Evolutionary conservation across 1,140 invertebrate genomes (phyloP).

Genomic region (Ditylenchus dipsaci): DNA sequence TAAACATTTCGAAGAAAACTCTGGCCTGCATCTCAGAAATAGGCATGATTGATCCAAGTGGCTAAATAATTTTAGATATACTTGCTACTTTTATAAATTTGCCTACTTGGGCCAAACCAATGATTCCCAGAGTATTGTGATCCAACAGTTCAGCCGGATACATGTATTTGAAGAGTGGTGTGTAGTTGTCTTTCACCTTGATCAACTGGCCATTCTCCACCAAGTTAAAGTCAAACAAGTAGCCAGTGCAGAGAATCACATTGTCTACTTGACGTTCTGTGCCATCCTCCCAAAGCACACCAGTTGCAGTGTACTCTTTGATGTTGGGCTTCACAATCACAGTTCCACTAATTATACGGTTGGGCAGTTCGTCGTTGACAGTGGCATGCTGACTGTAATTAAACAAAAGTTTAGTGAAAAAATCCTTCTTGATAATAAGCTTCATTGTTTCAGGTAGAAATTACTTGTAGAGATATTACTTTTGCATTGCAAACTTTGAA

Average conservation of each 20-base stretch:
- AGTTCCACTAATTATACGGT: constrained; percentile 61
- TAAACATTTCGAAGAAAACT: constrained; percentile 32
- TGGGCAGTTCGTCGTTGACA: constrained; percentile 64
- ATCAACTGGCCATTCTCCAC: constrained; percentile 33
- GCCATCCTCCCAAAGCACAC: constrained; percentile 60
- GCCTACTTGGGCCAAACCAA: constrained; percentile 61
- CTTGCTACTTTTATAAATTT: constrained; percentile 56
- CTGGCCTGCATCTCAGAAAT: too few relatives aligned
- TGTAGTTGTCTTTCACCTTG: constrained; percentile 53
- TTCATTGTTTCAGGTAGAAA: constrained; percentile 59
- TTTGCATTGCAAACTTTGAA: constrained; percentile 33
- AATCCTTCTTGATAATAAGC: constrained; percentile 43
- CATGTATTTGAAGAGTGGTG: constrained; percentile 60
- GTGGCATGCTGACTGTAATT: constrained; percentile 60
- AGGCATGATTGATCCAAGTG: too few relatives aligned
- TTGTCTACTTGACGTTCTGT: constrained; percentile 36
- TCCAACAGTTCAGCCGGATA: constrained; percentile 58
- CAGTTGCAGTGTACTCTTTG: constrained; percentile 55
- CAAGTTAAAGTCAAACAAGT: constrained; percentile 56
- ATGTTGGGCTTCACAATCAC: constrained; percentile 59
- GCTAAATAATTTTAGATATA: constrained; percentile 63
- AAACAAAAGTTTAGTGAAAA: too few relatives aligned
- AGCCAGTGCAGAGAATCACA: constrained; percentile 54
- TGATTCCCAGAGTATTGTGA: constrained; percentile 61
- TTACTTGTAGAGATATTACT: background rate